Evolutionary conservation across 2,113 vertebrate genomes (phyloP).

Genomic region (Galbula dea): DNA sequence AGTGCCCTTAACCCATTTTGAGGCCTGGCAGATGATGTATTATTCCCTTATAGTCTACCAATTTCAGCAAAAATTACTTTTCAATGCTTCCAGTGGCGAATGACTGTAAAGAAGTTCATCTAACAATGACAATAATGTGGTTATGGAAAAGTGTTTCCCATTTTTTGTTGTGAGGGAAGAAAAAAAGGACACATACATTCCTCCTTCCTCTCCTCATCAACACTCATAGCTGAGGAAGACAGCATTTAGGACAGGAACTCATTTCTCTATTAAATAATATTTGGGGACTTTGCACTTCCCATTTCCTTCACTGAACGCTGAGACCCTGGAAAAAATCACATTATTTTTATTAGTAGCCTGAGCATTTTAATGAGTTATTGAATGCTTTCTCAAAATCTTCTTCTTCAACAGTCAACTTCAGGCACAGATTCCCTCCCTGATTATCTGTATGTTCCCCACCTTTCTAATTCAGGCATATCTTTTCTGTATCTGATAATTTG

Average conservation of each 20-base stretch:
- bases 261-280: neutral
- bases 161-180: neutral
- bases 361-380: neutral
- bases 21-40: neutral
- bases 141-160: neutral
- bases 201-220: neutral
- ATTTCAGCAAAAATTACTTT: neutral
- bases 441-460: neutral
- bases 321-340: neutral
- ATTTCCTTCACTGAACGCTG: neutral
- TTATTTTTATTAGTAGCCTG: neutral
- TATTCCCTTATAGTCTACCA: neutral
- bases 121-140: neutral
- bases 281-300: neutral
- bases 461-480: neutral
- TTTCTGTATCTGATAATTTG: neutral
- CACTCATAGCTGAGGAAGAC: neutral
- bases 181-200: neutral
- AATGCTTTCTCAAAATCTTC: neutral
- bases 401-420: neutral
- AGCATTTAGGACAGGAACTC: neutral
- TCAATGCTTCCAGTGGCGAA: neutral
- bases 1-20: neutral
- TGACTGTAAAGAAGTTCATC: neutral
- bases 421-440: neutral